Evolutionary conservation across 2,888 invertebrate species (phyloP), one percentile per base, ranked within the genome.

Genomic region (Diachrysia chrysitis): DNA sequence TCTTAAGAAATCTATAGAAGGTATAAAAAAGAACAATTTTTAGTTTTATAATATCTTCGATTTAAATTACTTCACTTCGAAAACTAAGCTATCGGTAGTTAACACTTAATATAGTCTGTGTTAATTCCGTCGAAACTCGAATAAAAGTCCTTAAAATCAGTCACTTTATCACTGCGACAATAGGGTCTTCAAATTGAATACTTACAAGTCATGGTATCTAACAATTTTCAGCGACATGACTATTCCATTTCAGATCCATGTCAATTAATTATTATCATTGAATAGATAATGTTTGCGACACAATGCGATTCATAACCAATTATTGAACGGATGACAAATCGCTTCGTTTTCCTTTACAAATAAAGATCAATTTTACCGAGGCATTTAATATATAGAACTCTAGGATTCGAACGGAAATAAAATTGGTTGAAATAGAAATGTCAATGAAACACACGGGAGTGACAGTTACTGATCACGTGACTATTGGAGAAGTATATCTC

Each of bases 191-290:
- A 51, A 51, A 21, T 12, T 10, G 21, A 51, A 51, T 21, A 48
- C 57, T 56, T 9, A 9, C n/a, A 21, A 10, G 6, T 37, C 46
- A 19, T 17, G n/a, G 0, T 14, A 51, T 32, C 35, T 1, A 16
- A 29, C 42, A 37, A 25, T 59, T 53, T 1, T 5, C 10, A 51
- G n/a, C 46, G 16, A 75, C 74, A 67, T 57, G 71, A 71, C 19
- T 35, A 48, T 16, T 65, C 67, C 67, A 75, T 75, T 75, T 71
- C 53, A 57, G 71, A 71, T 57, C 61, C 61, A 35, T 71, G 61
- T 71, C 42, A 64, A 62, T 61, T 32, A 64, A 71, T 71, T 71
- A 65, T 64, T 46, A 75, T 64, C 62, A 57, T 25, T 57, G 23
- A 54, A 51, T 21, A 56, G 71, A 71, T 71, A 75, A 64, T 48